Evolutionary conservation across 1,140 invertebrate species (phyloP), one percentile per base, ranked within the genome.

Genomic region (Helicoverpa zea): DNA sequence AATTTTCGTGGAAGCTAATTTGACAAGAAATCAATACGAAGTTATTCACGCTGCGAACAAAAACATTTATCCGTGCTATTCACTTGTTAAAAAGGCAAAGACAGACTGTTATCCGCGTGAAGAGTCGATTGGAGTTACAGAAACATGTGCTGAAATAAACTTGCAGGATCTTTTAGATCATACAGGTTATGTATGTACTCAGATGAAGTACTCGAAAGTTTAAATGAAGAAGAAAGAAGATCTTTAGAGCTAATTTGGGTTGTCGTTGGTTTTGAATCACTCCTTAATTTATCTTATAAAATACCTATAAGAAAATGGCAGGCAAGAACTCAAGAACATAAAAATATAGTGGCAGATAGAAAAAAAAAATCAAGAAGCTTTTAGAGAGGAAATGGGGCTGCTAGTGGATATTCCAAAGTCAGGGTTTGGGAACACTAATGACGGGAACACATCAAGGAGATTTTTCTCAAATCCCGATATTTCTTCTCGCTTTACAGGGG

Each of bases 321-420:
- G 73, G 51, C 52, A 51, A 23, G 23, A 23, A 23, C 23, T 23
- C 23, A 23, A 23, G 23, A 23, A 23, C 23, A 23, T 23, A 23
- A 23, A 23, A 23, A 23, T 23, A 23, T 23, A 23, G 23, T 23
- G 23, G 23, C 23, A 23, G 23, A 23, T 63, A 89, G 82, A 80
- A 80, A 7, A 75, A 63, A 43, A 73, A 64, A 87, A 84, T 58
- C 79, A 94, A 85, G 49, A 87, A 77, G 30, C 75, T 73, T 94
- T 92, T 85, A 81, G 80, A 79, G 80, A 79, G 23, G 49, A 88
- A 84, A 78, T 86, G 9, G 85, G 86, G 0, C 70, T 93, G 1
- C 77, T 92, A 23, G 86, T 94, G 58, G 91, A 95, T 83, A 63
- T 89, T 13, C 87, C 87, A 0, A 94, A 61, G 16, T 35, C 56